These are phyloP conservation scores for Rugalucina vietnamica DNA, from an alignment of 2,888 invertebrate species.

Conservation along the genomic window DNA sequence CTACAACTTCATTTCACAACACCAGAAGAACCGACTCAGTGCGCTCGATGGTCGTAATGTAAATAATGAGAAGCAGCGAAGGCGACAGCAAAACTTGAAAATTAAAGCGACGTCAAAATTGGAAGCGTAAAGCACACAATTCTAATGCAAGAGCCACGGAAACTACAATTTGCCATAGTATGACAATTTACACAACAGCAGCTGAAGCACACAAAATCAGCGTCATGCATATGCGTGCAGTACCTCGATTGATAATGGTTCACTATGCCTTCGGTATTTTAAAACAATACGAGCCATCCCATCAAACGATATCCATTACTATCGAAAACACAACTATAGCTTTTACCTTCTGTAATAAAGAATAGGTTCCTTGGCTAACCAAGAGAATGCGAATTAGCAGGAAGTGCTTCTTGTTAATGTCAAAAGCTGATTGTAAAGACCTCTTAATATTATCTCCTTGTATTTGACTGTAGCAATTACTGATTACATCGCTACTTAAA, in stretches of 20 bases:
- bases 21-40: no score
- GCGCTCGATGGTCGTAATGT: no score
- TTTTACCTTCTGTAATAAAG: no score
- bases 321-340: not conserved
- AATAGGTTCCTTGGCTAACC: not conserved
- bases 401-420: not conserved
- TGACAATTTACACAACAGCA: no score
- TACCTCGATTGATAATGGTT: slow-evolving; percentile 49
- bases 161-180: no score
- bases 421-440: not conserved
- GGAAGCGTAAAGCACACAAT: no score
- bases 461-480: not conserved
- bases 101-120: no score
- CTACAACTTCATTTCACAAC: no score
- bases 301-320: not conserved
- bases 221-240: not conserved
- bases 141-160: no score
- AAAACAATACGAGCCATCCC: slow-evolving; percentile 1
- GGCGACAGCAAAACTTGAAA: no score
- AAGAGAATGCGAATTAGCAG: not conserved
- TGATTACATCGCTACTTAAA: no score
- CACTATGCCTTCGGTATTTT: slow-evolving; percentile 34
- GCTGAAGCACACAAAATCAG: not conserved
- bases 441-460: not conserved
- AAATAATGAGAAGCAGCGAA: no score